Percentiles rank a stretch among this genome's conserved stretches.
Conservation (phyloP, 2,113 vertebrate species). For the Corythoichthys haematopterus region DNA sequence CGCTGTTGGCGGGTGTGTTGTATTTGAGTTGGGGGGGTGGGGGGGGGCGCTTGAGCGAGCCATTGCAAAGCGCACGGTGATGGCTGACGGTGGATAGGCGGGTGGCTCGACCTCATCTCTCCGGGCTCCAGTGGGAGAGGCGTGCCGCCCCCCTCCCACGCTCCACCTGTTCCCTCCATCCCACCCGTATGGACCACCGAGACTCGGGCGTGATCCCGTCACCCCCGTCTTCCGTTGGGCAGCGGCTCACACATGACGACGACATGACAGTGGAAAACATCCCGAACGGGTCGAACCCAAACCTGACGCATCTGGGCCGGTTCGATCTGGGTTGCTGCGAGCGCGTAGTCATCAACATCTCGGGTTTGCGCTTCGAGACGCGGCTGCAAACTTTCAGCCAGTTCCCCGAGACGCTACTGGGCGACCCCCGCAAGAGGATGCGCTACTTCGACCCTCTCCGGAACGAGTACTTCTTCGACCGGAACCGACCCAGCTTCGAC, state of each 20-base stretch:
- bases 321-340: slow-evolving; percentile 80
- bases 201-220: slow-evolving; percentile 72
- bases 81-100: slow-evolving; percentile 40
- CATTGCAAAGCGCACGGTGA: slow-evolving; percentile 32
- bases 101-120: slow-evolving; percentile 46
- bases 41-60: slow-evolving; percentile 23
- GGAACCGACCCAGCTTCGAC: slow-evolving; percentile 96
- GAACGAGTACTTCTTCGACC: slow-evolving; percentile 97
- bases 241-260: slow-evolving; percentile 60
- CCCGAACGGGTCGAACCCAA: slow-evolving; percentile 74
- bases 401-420: slow-evolving; percentile 92
- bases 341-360: slow-evolving; percentile 95
- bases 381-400: slow-evolving; percentile 93
- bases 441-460: slow-evolving; percentile 96
- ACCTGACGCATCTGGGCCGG: slow-evolving; percentile 52
- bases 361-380: slow-evolving; percentile 93
- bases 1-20: slow-evolving; percentile 67
- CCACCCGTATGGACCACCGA: slow-evolving; percentile 84
- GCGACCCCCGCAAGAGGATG: slow-evolving; percentile 93
- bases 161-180: slow-evolving; percentile 51
- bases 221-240: slow-evolving; percentile 62
- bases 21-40: slow-evolving; percentile 12
- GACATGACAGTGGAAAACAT: slow-evolving; percentile 85
- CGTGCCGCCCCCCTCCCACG: neutral
- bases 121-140: slow-evolving; percentile 13